Evolutionary conservation across 64 coral and sea anemone genomes (phyloP).

Genomic region (Montipora efflorescens): DNA sequence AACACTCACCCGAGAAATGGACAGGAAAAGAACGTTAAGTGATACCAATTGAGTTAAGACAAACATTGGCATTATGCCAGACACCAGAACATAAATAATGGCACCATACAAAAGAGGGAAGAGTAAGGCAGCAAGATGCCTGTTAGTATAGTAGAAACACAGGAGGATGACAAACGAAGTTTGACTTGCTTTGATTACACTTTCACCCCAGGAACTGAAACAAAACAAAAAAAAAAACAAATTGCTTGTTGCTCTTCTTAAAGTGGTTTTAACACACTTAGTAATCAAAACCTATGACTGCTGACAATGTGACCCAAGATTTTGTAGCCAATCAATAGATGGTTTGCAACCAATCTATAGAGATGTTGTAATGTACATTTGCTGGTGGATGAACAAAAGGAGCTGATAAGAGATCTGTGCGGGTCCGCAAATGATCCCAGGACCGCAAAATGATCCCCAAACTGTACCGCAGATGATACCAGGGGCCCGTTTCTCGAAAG

Average conservation of each 20-base stretch:
- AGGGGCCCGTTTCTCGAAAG: no score
- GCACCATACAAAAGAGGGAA: constrained; percentile 69
- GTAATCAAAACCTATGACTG: no score
- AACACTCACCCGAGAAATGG: constrained; percentile 78
- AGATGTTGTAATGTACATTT: no score
- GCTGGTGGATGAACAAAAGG: no score
- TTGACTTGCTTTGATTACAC: constrained; percentile 72
- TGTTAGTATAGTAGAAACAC: constrained; percentile 74
- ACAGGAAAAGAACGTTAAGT: constrained; percentile 71
- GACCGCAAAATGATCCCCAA: no score
- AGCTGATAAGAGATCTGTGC: no score
- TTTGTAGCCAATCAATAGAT: no score
- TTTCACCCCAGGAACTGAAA: constrained; percentile 88
- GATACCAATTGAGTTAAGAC: constrained; percentile 59
- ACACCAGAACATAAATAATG: constrained; percentile 65
- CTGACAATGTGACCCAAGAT: no score
- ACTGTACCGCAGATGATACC: no score
- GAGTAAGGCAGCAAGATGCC: constrained; percentile 29
- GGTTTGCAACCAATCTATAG: no score
- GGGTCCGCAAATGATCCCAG: no score
- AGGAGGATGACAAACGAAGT: constrained; percentile 68
- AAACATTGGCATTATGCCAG: constrained; percentile 16
- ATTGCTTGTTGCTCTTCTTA: neutral
- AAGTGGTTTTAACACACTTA: neutral
- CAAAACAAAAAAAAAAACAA: constrained; percentile 33